These are phyloP conservation scores for Rhagoletis zephyria DNA, from an alignment of 1,140 invertebrate species.

Conservation along the genomic window DNA sequence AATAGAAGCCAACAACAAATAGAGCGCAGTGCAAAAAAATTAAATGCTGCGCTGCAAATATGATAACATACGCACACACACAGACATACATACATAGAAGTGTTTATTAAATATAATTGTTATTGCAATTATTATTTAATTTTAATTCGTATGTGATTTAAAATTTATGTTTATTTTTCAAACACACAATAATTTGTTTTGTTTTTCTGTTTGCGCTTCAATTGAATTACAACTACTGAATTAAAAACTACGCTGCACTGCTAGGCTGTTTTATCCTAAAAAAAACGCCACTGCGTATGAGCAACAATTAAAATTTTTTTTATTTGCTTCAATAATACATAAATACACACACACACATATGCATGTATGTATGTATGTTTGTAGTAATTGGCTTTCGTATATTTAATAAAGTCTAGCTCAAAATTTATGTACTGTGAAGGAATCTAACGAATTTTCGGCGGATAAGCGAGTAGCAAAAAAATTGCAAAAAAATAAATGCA, in stretches of 20 bases:
- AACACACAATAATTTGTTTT: background rate
- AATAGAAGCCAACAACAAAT: background rate
- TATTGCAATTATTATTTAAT: slow-evolving; percentile 7
- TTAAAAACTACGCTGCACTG: background rate
- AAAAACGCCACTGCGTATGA: background rate
- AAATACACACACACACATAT: too few species aligned
- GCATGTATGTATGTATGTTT: too few species aligned
- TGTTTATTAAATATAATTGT: background rate
- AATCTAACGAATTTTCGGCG: background rate
- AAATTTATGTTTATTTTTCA: background rate
- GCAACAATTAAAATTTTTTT: background rate
- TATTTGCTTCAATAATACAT: background rate
- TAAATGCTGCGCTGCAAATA: background rate
- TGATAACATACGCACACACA: too few species aligned
- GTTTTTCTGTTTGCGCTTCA: too few species aligned
- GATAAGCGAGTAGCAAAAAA: background rate
- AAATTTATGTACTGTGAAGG: background rate
- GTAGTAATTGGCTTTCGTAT: background rate
- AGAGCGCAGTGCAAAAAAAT: background rate
- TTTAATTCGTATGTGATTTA: slow-evolving; percentile 5
- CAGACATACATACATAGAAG: too few species aligned
- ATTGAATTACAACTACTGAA: too few species aligned
- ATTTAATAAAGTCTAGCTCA: background rate
- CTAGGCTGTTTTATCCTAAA: background rate
- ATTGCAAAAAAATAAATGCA: too few species aligned